Conservation (phyloP, 2,113 vertebrate genomes). For the Myodes glareolus region DNA sequence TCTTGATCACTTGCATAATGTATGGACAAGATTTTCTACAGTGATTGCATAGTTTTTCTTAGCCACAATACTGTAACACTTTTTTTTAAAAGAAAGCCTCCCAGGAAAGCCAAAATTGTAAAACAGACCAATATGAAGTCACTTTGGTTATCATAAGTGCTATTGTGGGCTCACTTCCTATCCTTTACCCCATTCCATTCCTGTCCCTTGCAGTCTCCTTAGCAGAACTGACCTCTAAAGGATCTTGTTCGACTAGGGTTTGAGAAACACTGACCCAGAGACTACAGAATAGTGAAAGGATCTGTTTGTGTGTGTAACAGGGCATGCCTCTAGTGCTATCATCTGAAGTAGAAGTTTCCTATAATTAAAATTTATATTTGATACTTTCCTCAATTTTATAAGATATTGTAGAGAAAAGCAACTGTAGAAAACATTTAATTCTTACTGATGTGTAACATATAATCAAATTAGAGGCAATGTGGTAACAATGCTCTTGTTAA, state of each 20-base stretch:
- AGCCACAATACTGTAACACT: background rate
- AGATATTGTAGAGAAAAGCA: slow-evolving; percentile 14
- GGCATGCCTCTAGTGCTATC: background rate
- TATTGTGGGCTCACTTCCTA: background rate
- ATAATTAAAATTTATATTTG: slow-evolving; percentile 40
- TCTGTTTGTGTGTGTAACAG: background rate
- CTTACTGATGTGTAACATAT: background rate
- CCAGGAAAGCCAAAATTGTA: background rate
- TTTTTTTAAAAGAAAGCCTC: slow-evolving; percentile 41
- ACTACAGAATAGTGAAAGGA: background rate
- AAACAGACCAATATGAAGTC: slow-evolving; percentile 32
- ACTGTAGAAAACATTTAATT: slow-evolving; percentile 34
- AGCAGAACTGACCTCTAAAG: background rate
- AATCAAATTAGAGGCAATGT: background rate
- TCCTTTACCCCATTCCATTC: background rate
- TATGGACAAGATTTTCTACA: background rate
- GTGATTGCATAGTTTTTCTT: slow-evolving; percentile 53
- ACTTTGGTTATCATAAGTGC: background rate
- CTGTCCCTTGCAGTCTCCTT: background rate
- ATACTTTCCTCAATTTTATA: slow-evolving; percentile 27
- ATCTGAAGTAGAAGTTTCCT: slow-evolving; percentile 14
- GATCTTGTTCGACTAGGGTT: background rate
- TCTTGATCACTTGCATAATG: background rate
- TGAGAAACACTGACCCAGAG: slow-evolving; percentile 28
- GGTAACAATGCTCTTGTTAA: background rate